These are phyloP conservation scores for Spisula solida DNA, from an alignment of 2,888 invertebrate genomes.

Conservation along the genomic window DNA sequence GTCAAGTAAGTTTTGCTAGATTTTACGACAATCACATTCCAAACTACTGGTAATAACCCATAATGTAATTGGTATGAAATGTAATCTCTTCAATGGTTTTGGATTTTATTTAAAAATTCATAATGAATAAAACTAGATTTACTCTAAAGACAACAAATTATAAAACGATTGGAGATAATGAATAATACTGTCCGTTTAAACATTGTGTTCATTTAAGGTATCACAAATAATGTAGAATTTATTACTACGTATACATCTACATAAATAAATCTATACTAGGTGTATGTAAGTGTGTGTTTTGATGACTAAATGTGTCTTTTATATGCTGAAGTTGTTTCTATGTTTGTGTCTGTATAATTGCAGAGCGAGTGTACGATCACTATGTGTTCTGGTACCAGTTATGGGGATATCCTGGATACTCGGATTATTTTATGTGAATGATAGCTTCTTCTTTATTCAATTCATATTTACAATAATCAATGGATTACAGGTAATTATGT, in stretches of 20 bases:
- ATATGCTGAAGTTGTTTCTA: too few relatives aligned
- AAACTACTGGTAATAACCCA: background rate
- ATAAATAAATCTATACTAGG: too few relatives aligned
- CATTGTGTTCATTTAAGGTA: background rate
- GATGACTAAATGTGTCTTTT: too few relatives aligned
- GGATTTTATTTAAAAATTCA: too few relatives aligned
- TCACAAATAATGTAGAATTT: background rate
- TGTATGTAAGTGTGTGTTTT: too few relatives aligned
- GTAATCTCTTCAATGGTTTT: too few relatives aligned
- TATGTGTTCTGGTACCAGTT: slow-evolving; percentile 23
- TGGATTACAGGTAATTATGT: slow-evolving; percentile 34
- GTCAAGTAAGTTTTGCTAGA: slow-evolving; percentile 12
- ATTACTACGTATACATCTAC: too few relatives aligned
- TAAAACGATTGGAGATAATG: background rate
- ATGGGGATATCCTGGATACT: slow-evolving; percentile 32
- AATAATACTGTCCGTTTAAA: background rate
- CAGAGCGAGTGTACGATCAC: slow-evolving; percentile 20
- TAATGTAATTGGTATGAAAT: too few relatives aligned
- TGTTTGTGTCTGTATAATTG: too few relatives aligned
- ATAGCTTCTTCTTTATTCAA: background rate
- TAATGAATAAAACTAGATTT: too few relatives aligned
- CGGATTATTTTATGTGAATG: slow-evolving; percentile 22
- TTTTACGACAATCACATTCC: background rate
- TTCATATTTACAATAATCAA: slow-evolving; percentile 41
- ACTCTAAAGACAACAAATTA: too few relatives aligned